phyloP scores from a whole-genome alignment of 1,140 invertebrate species.

The Paraescarpia echinospica region DNA sequence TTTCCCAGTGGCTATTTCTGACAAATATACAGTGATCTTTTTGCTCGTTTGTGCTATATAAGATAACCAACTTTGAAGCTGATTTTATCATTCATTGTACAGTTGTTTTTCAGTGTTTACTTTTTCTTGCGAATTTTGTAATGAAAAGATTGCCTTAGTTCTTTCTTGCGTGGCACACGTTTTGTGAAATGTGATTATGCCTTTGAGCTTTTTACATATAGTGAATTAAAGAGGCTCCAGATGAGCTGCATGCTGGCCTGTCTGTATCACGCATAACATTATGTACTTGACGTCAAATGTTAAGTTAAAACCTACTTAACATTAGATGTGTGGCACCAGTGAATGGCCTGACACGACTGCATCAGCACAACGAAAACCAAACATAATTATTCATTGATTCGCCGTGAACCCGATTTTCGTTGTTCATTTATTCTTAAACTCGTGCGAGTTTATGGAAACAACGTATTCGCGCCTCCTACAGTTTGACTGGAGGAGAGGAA shows the following conservation, averaged over 20 bases:
- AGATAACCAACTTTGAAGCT: background rate
- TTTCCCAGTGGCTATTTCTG: background rate
- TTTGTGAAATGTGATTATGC: background rate
- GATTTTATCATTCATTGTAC: background rate
- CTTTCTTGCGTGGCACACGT: background rate
- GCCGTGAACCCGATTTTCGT: background rate
- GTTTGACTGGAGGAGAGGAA: background rate
- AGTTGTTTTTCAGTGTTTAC: background rate
- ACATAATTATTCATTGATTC: no score
- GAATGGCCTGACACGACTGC: background rate
- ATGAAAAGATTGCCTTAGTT: no score
- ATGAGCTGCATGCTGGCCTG: background rate
- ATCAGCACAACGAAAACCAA: background rate
- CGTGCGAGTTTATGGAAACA: background rate
- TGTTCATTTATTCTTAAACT: background rate
- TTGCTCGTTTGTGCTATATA: background rate
- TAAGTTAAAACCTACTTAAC: background rate
- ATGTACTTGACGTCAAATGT: background rate
- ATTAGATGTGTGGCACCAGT: background rate
- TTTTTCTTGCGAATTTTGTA: background rate
- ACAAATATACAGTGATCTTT: background rate
- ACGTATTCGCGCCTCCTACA: background rate
- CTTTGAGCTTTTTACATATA: background rate
- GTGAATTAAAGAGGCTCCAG: background rate
- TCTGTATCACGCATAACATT: background rate